phyloP scores from a whole-genome alignment of 2,888 invertebrate species.

The Agelastica alni region DNA sequence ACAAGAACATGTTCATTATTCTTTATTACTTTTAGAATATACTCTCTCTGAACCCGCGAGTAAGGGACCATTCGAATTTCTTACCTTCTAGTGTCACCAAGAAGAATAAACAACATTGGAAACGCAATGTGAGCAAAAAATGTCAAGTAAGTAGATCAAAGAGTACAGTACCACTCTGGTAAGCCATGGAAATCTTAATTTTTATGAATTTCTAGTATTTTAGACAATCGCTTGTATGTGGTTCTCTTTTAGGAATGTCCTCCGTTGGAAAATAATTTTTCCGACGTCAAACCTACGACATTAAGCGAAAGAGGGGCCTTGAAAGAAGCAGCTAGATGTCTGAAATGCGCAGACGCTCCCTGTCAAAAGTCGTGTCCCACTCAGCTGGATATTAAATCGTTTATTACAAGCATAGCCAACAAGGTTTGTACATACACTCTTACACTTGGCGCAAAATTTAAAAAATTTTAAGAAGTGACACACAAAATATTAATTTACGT shows the following conservation, averaged over 20 bases:
- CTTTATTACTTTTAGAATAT: conserved; percentile 79
- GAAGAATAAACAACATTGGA: conserved; percentile 90
- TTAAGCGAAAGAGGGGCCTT: conserved; percentile 94
- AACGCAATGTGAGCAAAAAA: conserved; percentile 84
- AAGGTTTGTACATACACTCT: conserved; percentile 75
- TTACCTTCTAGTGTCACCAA: conserved; percentile 88
- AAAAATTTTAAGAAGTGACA: too few relatives aligned
- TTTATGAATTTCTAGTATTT: not conserved
- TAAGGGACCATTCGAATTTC: conserved; percentile 74
- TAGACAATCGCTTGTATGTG: not conserved
- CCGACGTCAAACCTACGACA: conserved; percentile 97
- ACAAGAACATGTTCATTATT: too few relatives aligned
- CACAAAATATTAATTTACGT: too few relatives aligned
- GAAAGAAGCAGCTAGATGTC: conserved; percentile 83
- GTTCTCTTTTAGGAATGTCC: conserved; percentile 64
- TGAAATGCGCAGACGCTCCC: conserved; percentile 94
- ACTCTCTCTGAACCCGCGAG: conserved; percentile 82
- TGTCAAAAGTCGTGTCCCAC: conserved; percentile 99
- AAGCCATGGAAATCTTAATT: too few relatives aligned
- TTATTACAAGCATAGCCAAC: conserved; percentile 95
- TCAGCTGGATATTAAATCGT: conserved; percentile 94
- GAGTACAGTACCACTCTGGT: too few relatives aligned
- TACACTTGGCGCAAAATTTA: too few relatives aligned
- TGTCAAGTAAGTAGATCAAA: conserved; percentile 74
- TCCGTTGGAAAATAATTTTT: conserved; percentile 84